These are phyloP conservation scores for Falco biarmicus DNA, from an alignment of 2,797 vertebrate genomes.

Conservation along the genomic window DNA sequence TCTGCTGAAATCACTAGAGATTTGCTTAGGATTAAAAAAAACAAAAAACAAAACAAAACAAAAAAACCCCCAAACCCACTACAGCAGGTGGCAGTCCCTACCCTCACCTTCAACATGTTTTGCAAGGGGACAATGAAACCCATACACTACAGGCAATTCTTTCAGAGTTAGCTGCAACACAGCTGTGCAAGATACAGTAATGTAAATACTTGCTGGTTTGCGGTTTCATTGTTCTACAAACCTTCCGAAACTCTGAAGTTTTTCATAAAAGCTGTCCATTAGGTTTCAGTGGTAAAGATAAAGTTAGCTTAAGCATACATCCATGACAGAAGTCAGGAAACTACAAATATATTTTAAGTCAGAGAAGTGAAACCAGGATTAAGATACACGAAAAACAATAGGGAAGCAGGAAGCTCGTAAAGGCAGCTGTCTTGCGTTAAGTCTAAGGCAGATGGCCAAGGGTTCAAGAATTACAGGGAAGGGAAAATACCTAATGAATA, in stretches of 20 bases:
- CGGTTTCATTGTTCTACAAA: neutral
- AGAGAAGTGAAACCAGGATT: conserved; percentile 21
- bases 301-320: neutral
- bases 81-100: neutral
- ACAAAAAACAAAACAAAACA: neutral
- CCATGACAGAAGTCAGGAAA: neutral
- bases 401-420: neutral
- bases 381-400: neutral
- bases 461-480: neutral
- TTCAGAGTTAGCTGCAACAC: neutral
- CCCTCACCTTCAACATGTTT: neutral
- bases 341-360: neutral
- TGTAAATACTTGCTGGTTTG: neutral
- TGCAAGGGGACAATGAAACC: neutral
- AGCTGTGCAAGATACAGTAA: neutral
- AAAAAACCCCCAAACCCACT: neutral
- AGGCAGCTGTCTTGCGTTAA: neutral
- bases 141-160: neutral
- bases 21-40: neutral
- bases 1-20: neutral
- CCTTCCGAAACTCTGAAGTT: neutral
- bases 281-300: neutral
- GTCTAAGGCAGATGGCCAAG: neutral
- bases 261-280: neutral
- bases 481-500: neutral